Evolutionary conservation across 2,888 invertebrate species (phyloP).

Genomic region (Cosmia pyralina): DNA sequence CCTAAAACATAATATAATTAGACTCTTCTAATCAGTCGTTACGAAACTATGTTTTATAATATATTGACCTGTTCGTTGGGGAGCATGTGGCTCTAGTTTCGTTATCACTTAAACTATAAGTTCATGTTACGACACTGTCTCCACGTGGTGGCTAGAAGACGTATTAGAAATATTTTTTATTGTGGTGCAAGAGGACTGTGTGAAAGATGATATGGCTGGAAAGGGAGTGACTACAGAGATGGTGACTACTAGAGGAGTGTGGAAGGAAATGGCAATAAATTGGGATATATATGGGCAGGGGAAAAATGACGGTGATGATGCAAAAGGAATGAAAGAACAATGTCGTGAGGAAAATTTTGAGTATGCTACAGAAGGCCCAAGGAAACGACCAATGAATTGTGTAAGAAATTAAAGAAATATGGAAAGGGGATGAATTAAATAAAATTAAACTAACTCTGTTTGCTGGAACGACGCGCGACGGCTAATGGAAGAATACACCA

Average conservation of each 20-base stretch:
- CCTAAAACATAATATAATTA: no score
- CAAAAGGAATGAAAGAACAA: not conserved
- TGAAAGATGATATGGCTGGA: not conserved
- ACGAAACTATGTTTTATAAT: not conserved
- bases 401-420: not conserved
- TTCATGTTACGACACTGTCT: conserved; percentile 6
- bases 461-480: not conserved
- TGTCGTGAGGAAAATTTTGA: not conserved
- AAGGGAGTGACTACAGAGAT: not conserved
- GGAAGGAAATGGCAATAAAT: not conserved
- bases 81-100: not conserved
- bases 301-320: not conserved
- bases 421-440: not conserved
- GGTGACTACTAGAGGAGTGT: not conserved
- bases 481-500: no score
- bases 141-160: not conserved
- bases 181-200: conserved; percentile 11
- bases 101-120: conserved; percentile 24
- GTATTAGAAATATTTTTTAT: conserved; percentile 2
- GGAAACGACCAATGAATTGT: not conserved
- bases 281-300: not conserved
- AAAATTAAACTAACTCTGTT: not conserved
- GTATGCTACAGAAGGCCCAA: not conserved
- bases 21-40: not conserved
- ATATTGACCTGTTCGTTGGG: conserved; percentile 30